These are phyloP conservation scores for Cheilosia vernalis DNA, from an alignment of 2,888 invertebrate species.

Conservation along the genomic window DNA sequence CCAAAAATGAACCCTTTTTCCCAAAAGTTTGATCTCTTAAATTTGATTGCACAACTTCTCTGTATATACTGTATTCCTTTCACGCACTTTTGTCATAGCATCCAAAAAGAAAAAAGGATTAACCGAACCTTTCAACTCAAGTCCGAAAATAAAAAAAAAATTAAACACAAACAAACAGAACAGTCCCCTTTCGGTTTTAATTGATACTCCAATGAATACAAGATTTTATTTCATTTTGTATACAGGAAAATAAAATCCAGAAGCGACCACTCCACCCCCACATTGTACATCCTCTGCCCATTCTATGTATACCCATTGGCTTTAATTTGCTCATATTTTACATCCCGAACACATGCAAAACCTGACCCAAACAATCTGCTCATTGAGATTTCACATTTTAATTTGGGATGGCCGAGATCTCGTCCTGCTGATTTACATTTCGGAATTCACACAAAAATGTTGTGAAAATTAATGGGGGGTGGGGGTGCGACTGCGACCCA, in stretches of 20 bases:
- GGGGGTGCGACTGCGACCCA: constrained; percentile 1
- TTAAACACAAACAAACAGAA: constrained; percentile 33
- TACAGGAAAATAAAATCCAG: constrained; percentile 46
- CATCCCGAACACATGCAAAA: constrained; percentile 59
- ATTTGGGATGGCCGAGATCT: constrained; percentile 57
- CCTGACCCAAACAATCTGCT: constrained; percentile 72
- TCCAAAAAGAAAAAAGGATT: constrained; percentile 33
- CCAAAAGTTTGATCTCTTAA: constrained; percentile 1
- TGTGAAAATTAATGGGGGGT: constrained; percentile 8
- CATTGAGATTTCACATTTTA: constrained; percentile 71
- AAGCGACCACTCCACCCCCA: constrained; percentile 7
- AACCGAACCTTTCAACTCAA: constrained; percentile 44
- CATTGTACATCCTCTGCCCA: not conserved
- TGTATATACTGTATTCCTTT: constrained; percentile 11
- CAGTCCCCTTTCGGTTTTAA: constrained; percentile 47
- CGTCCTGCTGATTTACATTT: constrained; percentile 54
- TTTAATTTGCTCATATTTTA: constrained; percentile 50
- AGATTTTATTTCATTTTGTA: constrained; percentile 44
- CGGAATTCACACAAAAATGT: constrained; percentile 40
- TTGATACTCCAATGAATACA: constrained; percentile 60
- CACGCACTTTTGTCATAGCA: constrained; percentile 9
- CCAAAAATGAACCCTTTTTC: constrained; percentile 9
- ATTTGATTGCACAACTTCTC: constrained; percentile 14
- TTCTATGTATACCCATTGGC: not conserved
- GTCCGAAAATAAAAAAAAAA: constrained; percentile 9